Conservation (phyloP, 2,888 invertebrate species). For the Netelia virgata region DNA sequence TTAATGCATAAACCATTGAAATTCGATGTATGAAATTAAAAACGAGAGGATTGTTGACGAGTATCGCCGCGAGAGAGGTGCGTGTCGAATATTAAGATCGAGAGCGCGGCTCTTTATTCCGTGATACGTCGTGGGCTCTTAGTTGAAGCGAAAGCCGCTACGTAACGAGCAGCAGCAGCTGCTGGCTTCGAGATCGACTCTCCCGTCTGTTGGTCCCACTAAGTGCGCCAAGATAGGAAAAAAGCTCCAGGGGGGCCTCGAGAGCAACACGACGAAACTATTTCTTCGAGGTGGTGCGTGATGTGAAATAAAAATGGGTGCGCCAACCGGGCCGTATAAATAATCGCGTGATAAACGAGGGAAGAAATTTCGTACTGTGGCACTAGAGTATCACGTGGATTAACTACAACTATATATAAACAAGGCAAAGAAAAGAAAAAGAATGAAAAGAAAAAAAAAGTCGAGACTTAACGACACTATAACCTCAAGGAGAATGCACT, state of each 20-base stretch:
- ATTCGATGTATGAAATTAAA: conserved; percentile 34
- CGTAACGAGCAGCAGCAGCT: conserved; percentile 13
- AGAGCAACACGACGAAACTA: not conserved
- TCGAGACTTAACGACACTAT: not conserved
- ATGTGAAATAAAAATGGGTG: conserved; percentile 37
- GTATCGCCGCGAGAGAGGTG: not conserved
- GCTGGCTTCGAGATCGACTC: conserved; percentile 38
- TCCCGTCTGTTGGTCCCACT: conserved; percentile 12
- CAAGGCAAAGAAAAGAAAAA: conserved; percentile 18
- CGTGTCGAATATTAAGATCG: conserved; percentile 49
- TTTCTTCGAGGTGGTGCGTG: conserved; percentile 4
- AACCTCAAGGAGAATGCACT: not conserved
- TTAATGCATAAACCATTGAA: conserved; percentile 34
- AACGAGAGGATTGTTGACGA: not conserved
- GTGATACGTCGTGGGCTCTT: not conserved
- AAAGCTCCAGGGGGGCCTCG: conserved; percentile 10
- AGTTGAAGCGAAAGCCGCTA: not conserved
- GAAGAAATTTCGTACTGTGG: conserved; percentile 27
- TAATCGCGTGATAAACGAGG: conserved; percentile 65
- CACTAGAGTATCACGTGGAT: conserved; percentile 36
- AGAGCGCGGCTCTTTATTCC: not conserved
- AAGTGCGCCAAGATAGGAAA: conserved; percentile 21
- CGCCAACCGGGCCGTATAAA: conserved; percentile 56
- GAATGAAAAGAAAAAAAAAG: not conserved
- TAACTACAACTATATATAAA: conserved; percentile 28